These are phyloP conservation scores for Callimorpha dominula DNA, from an alignment of 2,888 invertebrate genomes.

Conservation along the genomic window DNA sequence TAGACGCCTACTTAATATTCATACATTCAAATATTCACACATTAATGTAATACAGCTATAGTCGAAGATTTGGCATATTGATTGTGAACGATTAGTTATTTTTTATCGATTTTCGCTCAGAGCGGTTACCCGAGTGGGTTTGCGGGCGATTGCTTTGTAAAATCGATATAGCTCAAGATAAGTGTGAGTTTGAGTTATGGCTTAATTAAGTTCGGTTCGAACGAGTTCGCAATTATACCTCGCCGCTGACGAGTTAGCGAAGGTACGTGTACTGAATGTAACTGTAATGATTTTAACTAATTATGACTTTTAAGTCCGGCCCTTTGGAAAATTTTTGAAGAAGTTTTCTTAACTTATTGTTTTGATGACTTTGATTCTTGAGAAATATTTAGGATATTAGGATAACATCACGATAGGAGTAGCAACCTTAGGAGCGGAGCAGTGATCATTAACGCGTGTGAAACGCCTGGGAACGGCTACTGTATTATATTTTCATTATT, in stretches of 20 bases:
- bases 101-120: constrained; percentile 38
- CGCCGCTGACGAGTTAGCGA: constrained; percentile 30
- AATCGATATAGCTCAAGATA: constrained; percentile 56
- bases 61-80: constrained; percentile 32
- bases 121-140: constrained; percentile 21
- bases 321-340: background rate
- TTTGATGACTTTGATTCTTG: background rate
- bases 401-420: too few species aligned
- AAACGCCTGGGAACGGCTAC: too few species aligned
- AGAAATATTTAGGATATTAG: constrained; percentile 23
- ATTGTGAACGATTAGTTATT: constrained; percentile 46
- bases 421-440: too few species aligned
- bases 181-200: constrained; percentile 66
- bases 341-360: background rate
- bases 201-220: constrained; percentile 49
- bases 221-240: constrained; percentile 45
- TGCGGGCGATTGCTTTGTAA: constrained; percentile 54
- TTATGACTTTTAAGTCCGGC: background rate
- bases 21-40: constrained; percentile 16
- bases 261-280: too few species aligned
- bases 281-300: constrained; percentile 1
- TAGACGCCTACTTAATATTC: constrained; percentile 16
- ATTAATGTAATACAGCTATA: constrained; percentile 13
- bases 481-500: too few species aligned
- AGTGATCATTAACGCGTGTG: too few species aligned